phyloP scores from a whole-genome alignment of 2,113 vertebrate species.

The Tauraco erythrolophus region DNA sequence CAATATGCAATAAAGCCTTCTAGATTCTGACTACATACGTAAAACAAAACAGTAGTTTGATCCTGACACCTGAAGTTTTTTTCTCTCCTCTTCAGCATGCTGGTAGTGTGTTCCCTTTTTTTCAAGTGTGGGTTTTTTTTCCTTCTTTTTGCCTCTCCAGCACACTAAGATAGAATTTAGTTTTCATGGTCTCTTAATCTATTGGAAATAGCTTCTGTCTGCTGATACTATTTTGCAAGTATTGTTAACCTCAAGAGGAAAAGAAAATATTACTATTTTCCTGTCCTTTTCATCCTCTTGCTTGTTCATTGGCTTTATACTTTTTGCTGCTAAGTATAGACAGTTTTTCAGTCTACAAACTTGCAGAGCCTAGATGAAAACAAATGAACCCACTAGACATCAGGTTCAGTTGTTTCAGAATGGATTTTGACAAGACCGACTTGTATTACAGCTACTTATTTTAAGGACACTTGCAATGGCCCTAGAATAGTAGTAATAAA shows the following conservation, averaged over 20 bases:
- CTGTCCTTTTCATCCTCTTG: background rate
- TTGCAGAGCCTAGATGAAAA: background rate
- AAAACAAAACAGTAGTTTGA: background rate
- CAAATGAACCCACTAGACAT: background rate
- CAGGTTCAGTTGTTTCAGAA: background rate
- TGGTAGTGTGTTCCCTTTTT: background rate
- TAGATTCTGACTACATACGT: background rate
- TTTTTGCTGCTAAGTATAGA: background rate
- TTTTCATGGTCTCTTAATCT: background rate
- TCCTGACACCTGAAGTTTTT: background rate
- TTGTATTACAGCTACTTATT: background rate
- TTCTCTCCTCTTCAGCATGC: background rate
- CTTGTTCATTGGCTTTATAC: background rate
- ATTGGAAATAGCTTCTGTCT: background rate
- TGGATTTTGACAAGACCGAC: background rate
- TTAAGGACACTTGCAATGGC: background rate
- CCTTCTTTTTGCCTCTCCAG: background rate
- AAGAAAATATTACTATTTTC: background rate
- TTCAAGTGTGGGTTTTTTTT: background rate
- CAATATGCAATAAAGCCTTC: background rate
- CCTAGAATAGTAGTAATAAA: background rate
- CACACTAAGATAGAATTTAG: background rate
- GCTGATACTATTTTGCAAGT: background rate
- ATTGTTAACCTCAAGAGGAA: background rate
- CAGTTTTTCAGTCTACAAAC: background rate